Conservation (phyloP, 2,797 vertebrate species). For the Heliangelus exortis region DNA sequence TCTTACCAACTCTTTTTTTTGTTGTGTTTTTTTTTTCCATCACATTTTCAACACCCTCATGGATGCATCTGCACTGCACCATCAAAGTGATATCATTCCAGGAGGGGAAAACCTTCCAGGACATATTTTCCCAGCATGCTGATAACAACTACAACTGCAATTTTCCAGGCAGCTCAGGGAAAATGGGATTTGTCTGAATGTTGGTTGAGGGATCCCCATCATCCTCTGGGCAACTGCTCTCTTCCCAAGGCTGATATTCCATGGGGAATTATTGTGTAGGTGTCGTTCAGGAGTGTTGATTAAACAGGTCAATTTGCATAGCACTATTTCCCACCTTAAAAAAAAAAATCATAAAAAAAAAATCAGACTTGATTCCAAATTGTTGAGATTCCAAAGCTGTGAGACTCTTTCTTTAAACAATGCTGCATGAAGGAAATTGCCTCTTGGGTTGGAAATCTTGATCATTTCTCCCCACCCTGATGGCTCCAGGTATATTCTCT, state of each 20-base stretch:
- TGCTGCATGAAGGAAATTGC: neutral
- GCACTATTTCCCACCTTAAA: neutral
- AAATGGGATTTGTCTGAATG: neutral
- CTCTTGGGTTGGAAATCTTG: neutral
- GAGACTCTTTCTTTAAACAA: neutral
- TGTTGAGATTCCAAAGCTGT: neutral
- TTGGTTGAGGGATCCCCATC: neutral
- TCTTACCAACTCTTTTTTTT: neutral
- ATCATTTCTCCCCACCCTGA: neutral
- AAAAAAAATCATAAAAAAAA: neutral
- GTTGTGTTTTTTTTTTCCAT: no score
- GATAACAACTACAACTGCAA: neutral
- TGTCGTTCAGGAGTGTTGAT: neutral
- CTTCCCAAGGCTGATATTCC: neutral
- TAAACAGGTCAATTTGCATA: neutral
- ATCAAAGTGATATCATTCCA: neutral
- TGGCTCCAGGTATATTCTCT: neutral
- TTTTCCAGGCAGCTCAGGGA: neutral
- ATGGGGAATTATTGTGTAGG: neutral
- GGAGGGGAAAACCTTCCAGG: neutral
- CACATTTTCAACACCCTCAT: no score
- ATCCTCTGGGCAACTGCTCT: neutral
- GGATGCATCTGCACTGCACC: neutral
- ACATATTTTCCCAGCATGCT: accelerated
- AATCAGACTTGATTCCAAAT: neutral